phyloP scores from a whole-genome alignment of 2,113 vertebrate genomes.

The Geococcyx californianus region DNA sequence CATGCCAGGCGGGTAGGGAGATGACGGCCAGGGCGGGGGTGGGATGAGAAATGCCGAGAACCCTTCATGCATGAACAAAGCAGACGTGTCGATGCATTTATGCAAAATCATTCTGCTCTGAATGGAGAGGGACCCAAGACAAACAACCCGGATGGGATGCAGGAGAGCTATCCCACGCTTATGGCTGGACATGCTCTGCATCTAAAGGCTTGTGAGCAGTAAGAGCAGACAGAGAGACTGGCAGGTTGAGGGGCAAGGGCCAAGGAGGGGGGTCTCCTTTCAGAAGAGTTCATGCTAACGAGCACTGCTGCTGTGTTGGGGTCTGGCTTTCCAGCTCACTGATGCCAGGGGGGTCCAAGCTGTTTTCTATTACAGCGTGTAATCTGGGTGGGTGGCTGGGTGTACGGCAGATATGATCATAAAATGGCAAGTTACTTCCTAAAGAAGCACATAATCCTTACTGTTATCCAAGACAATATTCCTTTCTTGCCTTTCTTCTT shows the following conservation, averaged over 20 bases:
- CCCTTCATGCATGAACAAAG: constrained; percentile 59
- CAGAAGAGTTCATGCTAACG: constrained; percentile 39
- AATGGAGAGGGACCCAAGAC: constrained; percentile 58
- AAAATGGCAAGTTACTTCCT: constrained; percentile 2
- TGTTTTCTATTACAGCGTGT: background rate
- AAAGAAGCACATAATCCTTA: constrained; percentile 9
- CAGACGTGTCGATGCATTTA: constrained; percentile 41
- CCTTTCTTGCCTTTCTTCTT: constrained; percentile 25
- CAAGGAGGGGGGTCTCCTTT: constrained; percentile 60
- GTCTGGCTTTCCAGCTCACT: background rate
- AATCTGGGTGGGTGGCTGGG: constrained; percentile 47
- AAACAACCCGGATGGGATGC: constrained; percentile 51
- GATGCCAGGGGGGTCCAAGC: background rate
- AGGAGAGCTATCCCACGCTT: constrained; percentile 58
- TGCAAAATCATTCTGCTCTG: constrained; percentile 32
- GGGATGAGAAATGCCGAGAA: constrained; percentile 1
- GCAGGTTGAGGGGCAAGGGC: constrained; percentile 66
- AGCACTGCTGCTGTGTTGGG: background rate
- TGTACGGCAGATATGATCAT: constrained; percentile 14
- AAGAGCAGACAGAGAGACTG: constrained; percentile 10
- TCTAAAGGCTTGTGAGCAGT: constrained; percentile 51
- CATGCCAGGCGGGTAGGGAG: background rate
- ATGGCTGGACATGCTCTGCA: constrained; percentile 57
- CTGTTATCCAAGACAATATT: constrained; percentile 31
- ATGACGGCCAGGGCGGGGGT: background rate